A percentile compares a stretch with the other conserved stretches of the same genome.
Conservation (phyloP, 2,888 invertebrate genomes). For the Buathra laborator region DNA sequence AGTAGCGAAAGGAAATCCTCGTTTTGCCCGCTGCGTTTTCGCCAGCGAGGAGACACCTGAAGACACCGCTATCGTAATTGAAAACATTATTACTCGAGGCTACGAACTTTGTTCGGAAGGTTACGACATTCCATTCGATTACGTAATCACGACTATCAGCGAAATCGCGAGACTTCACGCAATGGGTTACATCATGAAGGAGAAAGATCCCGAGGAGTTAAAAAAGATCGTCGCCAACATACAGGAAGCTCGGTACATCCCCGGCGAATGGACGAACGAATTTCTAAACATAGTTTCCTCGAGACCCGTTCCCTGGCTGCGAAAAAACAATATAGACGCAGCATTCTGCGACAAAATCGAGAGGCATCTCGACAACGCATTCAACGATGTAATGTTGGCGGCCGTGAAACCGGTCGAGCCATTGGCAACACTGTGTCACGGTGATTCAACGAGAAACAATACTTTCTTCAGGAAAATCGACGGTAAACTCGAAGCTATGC, state of each 20-base stretch:
- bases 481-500: slow-evolving; percentile 61
- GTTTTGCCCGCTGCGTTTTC: slow-evolving; percentile 65
- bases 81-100: slow-evolving; percentile 74
- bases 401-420: slow-evolving; percentile 73
- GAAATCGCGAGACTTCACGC: slow-evolving; percentile 79
- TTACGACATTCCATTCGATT: slow-evolving; percentile 72
- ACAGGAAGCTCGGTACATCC: slow-evolving; percentile 66
- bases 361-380: slow-evolving; percentile 68
- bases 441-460: slow-evolving; percentile 80
- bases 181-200: slow-evolving; percentile 77
- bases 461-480: slow-evolving; percentile 72
- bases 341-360: slow-evolving; percentile 74
- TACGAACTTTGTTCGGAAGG: slow-evolving; percentile 69
- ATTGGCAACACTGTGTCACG: slow-evolving; percentile 79
- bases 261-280: fast-evolving
- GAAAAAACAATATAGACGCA: slow-evolving; percentile 70
- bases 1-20: slow-evolving; percentile 56
- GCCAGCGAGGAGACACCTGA: slow-evolving; percentile 48
- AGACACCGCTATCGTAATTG: slow-evolving; percentile 73
- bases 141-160: slow-evolving; percentile 74
- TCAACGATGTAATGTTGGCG: slow-evolving; percentile 67
- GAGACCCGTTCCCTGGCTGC: slow-evolving; percentile 71
- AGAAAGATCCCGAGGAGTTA: slow-evolving; percentile 69
- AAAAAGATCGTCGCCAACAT: slow-evolving; percentile 69
- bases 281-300: slow-evolving; percentile 48